phyloP scores from a whole-genome alignment of 2,888 invertebrate species.

The Megalurothrips usitatus region DNA sequence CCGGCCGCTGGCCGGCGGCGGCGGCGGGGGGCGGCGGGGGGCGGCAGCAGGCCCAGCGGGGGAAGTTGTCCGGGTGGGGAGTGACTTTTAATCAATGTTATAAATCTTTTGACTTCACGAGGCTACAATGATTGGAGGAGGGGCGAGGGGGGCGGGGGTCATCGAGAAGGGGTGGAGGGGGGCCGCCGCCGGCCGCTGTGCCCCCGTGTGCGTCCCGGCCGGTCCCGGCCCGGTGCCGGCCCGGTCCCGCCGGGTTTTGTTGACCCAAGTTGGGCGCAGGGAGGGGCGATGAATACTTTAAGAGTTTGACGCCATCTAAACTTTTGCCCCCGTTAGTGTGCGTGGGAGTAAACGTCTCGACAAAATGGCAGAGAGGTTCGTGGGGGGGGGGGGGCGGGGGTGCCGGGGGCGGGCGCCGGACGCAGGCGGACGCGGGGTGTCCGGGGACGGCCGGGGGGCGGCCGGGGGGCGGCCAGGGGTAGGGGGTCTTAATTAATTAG shows the following conservation, averaged over 20 bases:
- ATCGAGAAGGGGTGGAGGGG: neutral
- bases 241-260: conserved; percentile 2
- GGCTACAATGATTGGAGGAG: neutral
- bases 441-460: too few relatives aligned
- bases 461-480: neutral
- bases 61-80: neutral
- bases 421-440: too few relatives aligned
- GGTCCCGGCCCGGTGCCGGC: too few relatives aligned
- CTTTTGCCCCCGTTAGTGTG: neutral
- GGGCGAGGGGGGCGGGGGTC: neutral
- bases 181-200: neutral
- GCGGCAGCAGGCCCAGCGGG: neutral
- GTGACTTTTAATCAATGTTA: conserved; percentile 11
- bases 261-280: conserved; percentile 1
- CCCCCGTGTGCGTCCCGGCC: neutral
- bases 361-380: neutral
- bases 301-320: conserved; percentile 11
- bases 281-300: neutral
- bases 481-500: neutral
- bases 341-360: conserved; percentile 11
- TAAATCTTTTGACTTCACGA: neutral
- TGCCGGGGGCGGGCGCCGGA: too few relatives aligned
- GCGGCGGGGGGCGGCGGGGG: too few relatives aligned
- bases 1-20: too few relatives aligned
- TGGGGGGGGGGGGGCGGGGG: too few relatives aligned